Conservation (phyloP, 2,113 vertebrate genomes). For the Dromaius novaehollandiae region DNA sequence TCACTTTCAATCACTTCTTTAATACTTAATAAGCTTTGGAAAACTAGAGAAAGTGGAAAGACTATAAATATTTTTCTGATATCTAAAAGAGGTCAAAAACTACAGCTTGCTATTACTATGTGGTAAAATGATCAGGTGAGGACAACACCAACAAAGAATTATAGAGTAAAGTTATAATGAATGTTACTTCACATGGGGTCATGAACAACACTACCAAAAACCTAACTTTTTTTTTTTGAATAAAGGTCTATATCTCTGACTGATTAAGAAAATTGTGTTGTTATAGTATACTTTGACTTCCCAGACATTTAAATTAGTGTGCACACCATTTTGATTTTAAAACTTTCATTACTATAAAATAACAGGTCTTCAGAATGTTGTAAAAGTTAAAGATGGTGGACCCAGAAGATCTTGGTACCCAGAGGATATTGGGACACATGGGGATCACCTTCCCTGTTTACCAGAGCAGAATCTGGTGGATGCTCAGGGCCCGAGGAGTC, state of each 20-base stretch:
- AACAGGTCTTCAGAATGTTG: not conserved
- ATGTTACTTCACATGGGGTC: not conserved
- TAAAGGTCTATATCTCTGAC: not conserved
- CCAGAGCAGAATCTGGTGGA: not conserved
- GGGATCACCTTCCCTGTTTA: not conserved
- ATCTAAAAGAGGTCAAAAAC: not conserved
- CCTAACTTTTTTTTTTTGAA: not conserved
- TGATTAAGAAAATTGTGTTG: not conserved
- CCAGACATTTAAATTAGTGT: not conserved
- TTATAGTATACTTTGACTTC: not conserved
- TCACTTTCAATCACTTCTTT: not conserved
- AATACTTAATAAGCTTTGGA: not conserved
- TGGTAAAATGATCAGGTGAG: not conserved
- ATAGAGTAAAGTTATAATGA: not conserved
- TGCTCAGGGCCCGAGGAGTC: not conserved
- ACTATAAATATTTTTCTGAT: not conserved
- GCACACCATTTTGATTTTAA: not conserved
- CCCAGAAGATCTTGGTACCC: no score
- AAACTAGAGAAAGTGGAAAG: not conserved
- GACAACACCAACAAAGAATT: not conserved
- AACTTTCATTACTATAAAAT: not conserved
- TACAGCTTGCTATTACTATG: not conserved
- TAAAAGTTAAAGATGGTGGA: not conserved
- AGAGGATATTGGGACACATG: rapidly evolving
- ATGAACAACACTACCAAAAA: not conserved